Evolutionary conservation across 1,140 invertebrate genomes (phyloP).

Genomic region (Asobara japonica): DNA sequence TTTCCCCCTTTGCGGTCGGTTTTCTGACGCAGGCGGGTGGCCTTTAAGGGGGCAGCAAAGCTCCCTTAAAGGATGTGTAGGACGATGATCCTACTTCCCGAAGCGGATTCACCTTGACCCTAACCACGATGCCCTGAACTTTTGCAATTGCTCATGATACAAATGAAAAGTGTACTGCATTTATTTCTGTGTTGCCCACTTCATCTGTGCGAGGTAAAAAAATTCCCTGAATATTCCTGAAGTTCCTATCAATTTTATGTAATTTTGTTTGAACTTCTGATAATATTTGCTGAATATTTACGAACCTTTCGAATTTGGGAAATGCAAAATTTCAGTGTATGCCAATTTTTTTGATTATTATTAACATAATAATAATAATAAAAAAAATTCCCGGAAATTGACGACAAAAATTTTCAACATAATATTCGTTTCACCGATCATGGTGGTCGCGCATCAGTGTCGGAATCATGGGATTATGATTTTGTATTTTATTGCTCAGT

Average conservation of each 20-base stretch:
- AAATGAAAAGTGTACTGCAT: not conserved
- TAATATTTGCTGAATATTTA: too few species aligned
- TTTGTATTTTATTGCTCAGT: not conserved
- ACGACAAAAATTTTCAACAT: too few species aligned
- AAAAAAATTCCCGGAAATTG: too few species aligned
- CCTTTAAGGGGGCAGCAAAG: not conserved
- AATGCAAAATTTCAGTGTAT: too few species aligned
- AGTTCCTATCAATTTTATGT: too few species aligned
- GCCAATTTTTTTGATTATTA: too few species aligned
- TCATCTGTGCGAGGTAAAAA: too few species aligned
- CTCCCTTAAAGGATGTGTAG: conserved; percentile 14
- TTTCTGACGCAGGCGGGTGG: not conserved
- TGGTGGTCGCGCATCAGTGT: not conserved
- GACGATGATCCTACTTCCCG: conserved; percentile 29
- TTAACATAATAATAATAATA: too few species aligned
- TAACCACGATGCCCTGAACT: conserved; percentile 20
- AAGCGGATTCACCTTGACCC: conserved; percentile 34
- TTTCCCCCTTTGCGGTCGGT: not conserved
- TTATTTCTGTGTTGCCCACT: too few species aligned
- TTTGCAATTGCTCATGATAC: conserved; percentile 18
- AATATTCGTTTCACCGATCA: not conserved
- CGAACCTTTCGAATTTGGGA: too few species aligned
- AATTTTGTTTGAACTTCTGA: too few species aligned
- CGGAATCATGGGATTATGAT: not conserved
- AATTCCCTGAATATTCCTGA: too few species aligned